phyloP scores from a whole-genome alignment of 92 coral and sea anemone species.

The Umimayanthus kanabou region DNA sequence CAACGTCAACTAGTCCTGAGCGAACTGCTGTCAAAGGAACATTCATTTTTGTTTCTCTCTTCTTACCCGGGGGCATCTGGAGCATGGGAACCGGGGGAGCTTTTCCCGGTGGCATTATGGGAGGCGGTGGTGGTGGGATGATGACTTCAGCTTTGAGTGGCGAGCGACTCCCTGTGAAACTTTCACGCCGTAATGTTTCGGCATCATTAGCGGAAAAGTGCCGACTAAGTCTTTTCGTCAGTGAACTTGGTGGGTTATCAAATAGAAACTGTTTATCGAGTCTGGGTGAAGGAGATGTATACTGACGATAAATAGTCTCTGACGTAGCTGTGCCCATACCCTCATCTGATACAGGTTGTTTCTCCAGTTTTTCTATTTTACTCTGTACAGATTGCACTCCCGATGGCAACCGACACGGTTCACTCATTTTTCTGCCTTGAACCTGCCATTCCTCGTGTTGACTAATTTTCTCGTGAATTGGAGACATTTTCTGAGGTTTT shows the following conservation, averaged over 20 bases:
- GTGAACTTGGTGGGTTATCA: conserved; percentile 35
- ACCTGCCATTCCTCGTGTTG: conserved; percentile 17
- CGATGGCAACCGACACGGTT: neutral
- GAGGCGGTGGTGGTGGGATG: conserved; percentile 41
- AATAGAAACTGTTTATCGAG: conserved; percentile 45
- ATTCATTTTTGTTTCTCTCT: conserved; percentile 48
- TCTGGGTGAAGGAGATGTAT: conserved; percentile 46
- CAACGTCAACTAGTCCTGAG: conserved; percentile 74
- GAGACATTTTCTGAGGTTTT: neutral
- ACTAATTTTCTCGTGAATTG: neutral
- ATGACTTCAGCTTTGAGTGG: conserved; percentile 33
- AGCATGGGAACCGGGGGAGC: conserved; percentile 11
- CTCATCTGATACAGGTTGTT: conserved; percentile 3
- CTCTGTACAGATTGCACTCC: conserved; percentile 29
- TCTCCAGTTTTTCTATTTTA: conserved; percentile 25
- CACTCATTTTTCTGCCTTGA: conserved; percentile 25
- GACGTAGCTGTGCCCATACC: conserved; percentile 41
- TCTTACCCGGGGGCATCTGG: conserved; percentile 13
- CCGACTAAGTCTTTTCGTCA: conserved; percentile 3
- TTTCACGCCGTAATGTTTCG: conserved; percentile 22
- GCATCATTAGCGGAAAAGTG: conserved; percentile 15
- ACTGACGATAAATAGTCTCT: conserved; percentile 42
- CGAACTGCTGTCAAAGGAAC: conserved; percentile 66
- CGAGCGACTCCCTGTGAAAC: conserved; percentile 11
- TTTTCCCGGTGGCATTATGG: conserved; percentile 43